A percentile compares a stretch with the other conserved stretches of the same genome.
Conservation (phyloP, 2,888 invertebrate species). For the Hydrotaea diabolus region DNA sequence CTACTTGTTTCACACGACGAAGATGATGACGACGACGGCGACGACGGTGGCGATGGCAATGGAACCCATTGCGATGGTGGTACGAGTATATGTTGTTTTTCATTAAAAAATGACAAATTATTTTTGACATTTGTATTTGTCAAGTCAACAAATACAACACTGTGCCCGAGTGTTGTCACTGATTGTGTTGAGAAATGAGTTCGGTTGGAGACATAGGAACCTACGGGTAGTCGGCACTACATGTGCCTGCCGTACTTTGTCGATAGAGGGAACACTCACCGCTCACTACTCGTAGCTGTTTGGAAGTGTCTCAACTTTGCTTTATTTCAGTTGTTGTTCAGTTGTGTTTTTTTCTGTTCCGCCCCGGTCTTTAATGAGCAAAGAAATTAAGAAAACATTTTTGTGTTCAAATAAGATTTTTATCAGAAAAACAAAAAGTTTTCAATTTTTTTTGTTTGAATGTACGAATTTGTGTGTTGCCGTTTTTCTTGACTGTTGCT, state of each 20-base stretch:
- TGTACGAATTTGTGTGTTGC: no score
- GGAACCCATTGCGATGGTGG: neutral
- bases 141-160: conserved; percentile 47
- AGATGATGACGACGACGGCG: neutral
- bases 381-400: conserved; percentile 70
- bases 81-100: neutral
- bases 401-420: conserved; percentile 68
- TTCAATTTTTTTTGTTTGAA: conserved; percentile 11
- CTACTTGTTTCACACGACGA: neutral
- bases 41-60: neutral
- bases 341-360: neutral
- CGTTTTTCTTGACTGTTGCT: conserved; percentile 26
- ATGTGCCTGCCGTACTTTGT: no score
- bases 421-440: conserved; percentile 61
- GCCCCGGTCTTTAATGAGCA: conserved; percentile 69
- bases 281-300: neutral
- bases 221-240: neutral
- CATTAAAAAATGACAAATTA: conserved; percentile 64
- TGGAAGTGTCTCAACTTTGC: neutral
- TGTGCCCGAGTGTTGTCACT: conserved; percentile 19
- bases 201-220: conserved; percentile 1
- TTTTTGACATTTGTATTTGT: conserved; percentile 66
- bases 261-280: neutral
- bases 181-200: conserved; percentile 16
- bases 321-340: neutral